Base-by-base conservation (phyloP, 2,113 vertebrate species). In the Corythornis madagascariensis region DNA sequence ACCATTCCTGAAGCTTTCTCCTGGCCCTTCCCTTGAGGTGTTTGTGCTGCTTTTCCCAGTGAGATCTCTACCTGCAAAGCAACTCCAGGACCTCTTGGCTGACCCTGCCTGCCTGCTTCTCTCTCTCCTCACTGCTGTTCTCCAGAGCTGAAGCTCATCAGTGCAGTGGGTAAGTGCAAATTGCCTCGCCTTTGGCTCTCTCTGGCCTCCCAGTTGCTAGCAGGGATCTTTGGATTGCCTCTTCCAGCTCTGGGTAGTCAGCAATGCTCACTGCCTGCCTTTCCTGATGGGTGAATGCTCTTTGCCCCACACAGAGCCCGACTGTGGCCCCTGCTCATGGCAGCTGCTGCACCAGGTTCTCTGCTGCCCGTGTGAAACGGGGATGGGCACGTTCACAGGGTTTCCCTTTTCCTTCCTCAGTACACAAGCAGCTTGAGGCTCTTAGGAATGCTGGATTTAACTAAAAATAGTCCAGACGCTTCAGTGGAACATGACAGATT, bases 401-500 rank as follows among this genome's bases (percentile, higher is more conserved):
- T 20, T 53, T 71, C 79, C 83, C 33, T 31, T 53, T 64, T 60
- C 82, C 66, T 80, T 78, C 88, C 86, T 40, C 31, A 45, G 22
- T 2, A 19, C 60, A 16, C 45, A 66, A 89, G 26, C 75, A 81
- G 75, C 78, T 52, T 9, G 56, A 77, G 48, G 29, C 8, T 74
- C 57, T 71, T 20, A 69, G 85, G 86, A 92, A 91, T 88, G 88
- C 59, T 77, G 61, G 56, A 56, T 64, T 92, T 64, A 45, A 21
- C 69, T 88, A 91, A 91, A 92, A 94, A 90, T 72, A 94, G 66
- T 10, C 69, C 79, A 64, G 60, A 61, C 50, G 26, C 65, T 75
- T 73, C 69, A 84, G 69, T 19, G 21, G 65, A 40, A 79, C 42
- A 5, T 1, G 10, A 15, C 13, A 48, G 69, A 67, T 70, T 66